These are phyloP conservation scores for Podarcis cretensis DNA, from an alignment of 2,113 vertebrate genomes.

Conservation along the genomic window DNA sequence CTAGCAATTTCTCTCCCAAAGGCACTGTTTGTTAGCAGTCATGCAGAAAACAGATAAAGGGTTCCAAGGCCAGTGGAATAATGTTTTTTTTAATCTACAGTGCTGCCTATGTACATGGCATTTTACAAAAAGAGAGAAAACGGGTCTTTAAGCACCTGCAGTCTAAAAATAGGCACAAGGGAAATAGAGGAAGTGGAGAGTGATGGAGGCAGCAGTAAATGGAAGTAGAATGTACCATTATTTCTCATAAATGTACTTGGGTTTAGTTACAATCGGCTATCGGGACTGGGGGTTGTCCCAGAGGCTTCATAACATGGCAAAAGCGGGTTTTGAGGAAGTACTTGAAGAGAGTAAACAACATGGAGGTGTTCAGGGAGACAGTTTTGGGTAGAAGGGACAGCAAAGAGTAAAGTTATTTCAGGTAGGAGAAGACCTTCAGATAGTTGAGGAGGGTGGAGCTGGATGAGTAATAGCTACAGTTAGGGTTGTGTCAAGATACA, in stretches of 20 bases:
- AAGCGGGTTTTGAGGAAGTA: neutral
- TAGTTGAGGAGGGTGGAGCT: neutral
- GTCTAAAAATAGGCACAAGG: no score
- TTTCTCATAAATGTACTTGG: no score
- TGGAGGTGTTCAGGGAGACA: neutral
- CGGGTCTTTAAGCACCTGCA: no score
- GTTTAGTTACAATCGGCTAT: neutral
- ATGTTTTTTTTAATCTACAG: neutral
- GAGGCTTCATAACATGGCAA: no score
- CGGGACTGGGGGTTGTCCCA: neutral
- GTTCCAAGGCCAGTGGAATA: neutral
- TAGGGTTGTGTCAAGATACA: neutral
- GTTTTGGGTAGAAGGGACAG: neutral
- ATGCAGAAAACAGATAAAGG: neutral
- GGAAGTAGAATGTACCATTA: no score
- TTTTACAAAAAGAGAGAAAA: no score
- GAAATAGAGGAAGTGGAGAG: no score
- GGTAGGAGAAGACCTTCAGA: neutral
- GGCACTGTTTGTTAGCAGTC: neutral
- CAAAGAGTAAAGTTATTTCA: neutral
- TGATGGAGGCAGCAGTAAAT: no score
- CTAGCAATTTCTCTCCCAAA: neutral
- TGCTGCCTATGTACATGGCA: no score
- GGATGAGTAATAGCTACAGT: neutral
- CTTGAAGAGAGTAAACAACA: neutral